Conservation (phyloP, 1,140 invertebrate genomes). For the Bombus confusus region DNA sequence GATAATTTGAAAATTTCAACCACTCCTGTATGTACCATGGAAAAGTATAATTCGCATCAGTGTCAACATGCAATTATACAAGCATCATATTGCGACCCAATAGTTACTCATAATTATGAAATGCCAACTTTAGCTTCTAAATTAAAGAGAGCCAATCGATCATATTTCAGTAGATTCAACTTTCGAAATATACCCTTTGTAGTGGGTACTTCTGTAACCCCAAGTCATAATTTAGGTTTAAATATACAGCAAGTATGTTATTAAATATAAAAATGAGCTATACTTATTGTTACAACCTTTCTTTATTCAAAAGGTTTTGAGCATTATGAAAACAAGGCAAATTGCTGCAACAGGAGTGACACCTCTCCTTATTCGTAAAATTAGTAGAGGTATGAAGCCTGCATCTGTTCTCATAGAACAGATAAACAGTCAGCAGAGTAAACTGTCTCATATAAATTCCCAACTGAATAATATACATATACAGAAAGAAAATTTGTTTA, state of each 20-base stretch:
- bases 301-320: conserved; percentile 75
- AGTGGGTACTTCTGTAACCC: conserved; percentile 82
- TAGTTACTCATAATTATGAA: conserved; percentile 78
- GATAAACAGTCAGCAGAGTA: conserved; percentile 50
- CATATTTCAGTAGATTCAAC: conserved; percentile 80
- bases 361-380: conserved; percentile 70
- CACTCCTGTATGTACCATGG: not conserved
- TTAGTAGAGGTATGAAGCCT: conserved; percentile 73
- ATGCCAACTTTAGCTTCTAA: conserved; percentile 82
- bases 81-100: conserved; percentile 50
- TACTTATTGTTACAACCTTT: not conserved
- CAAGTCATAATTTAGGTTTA: conserved; percentile 83
- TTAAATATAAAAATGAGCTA: not conserved
- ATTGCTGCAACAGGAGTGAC: conserved; percentile 65
- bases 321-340: conserved; percentile 82
- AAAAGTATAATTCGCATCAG: conserved; percentile 17
- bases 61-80: conserved; percentile 15
- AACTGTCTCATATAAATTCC: not conserved
- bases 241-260: conserved; percentile 83
- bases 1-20: conserved; percentile 5
- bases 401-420: conserved; percentile 65
- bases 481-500: conserved; percentile 13
- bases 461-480: not conserved
- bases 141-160: conserved; percentile 81
- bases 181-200: conserved; percentile 84